These are phyloP conservation scores for Andrena bucephala DNA, from an alignment of 2,888 invertebrate genomes.

Conservation along the genomic window DNA sequence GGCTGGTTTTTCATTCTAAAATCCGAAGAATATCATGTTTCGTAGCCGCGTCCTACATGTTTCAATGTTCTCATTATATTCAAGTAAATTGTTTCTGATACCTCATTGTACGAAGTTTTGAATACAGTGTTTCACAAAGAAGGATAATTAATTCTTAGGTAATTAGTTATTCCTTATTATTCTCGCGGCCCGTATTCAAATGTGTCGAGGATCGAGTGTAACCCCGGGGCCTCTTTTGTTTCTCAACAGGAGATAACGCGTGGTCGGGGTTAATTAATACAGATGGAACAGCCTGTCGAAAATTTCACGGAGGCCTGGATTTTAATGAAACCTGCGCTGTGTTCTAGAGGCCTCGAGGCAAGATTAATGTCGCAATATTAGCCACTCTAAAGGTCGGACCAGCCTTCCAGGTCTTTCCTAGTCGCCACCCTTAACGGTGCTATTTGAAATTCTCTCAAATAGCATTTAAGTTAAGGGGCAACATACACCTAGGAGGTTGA, in stretches of 20 bases:
- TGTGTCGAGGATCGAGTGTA: neutral
- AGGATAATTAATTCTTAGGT: conserved; percentile 27
- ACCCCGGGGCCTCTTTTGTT: conserved; percentile 13
- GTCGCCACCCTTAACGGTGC: conserved; percentile 8
- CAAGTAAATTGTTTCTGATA: neutral
- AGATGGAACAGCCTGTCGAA: conserved; percentile 45
- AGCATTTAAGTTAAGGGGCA: conserved; percentile 6
- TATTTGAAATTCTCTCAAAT: conserved; percentile 29
- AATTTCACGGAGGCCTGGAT: conserved; percentile 49
- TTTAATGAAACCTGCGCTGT: conserved; percentile 57
- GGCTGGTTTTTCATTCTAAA: too few relatives aligned
- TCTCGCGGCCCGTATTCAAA: neutral
- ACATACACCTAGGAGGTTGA: too few relatives aligned
- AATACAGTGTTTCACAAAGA: neutral
- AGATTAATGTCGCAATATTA: conserved; percentile 66
- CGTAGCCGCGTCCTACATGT: neutral
- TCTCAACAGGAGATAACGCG: neutral
- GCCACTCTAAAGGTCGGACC: conserved; percentile 41
- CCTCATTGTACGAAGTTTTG: neutral
- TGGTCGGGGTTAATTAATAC: conserved; percentile 58
- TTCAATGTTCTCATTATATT: neutral
- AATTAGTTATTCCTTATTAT: conserved; percentile 29
- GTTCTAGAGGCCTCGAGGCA: conserved; percentile 37
- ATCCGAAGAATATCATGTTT: neutral
- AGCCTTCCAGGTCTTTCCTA: conserved; percentile 33